Evolutionary conservation across 2,888 invertebrate genomes (phyloP), one percentile per base, ranked within the genome.

Genomic region (Sarcophaga subvicina): DNA sequence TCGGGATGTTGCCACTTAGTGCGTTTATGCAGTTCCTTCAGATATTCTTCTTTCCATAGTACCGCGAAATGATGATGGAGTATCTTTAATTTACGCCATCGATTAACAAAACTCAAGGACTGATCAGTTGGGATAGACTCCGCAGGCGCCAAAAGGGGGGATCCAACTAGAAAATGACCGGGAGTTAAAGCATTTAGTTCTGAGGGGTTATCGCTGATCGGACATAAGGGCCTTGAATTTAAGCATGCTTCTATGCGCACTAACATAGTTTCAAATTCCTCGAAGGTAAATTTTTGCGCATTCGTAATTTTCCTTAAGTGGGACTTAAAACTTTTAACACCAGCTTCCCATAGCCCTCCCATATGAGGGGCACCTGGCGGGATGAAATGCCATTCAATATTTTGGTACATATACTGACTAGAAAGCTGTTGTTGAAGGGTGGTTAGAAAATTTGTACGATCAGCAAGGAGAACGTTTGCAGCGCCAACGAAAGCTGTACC

Each of bases 221-320:
- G 59, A 60, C 77, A 59, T 11, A 77, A 20, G 14, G 60, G 77
- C n/a, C 77, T 66, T 2, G 77, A 77, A 14, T n/a, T n/a, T 5
- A 77, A 12, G 47, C 77, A 77, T 12, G 67, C 27, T n/a, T 77
- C 59, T 8, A 77, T 67, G n/a, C 66, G 17, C 8, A 67, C n/a
- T 3, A 77, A n/a, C 54, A 77, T 37, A 4, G 69, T 77, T 12
- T n/a, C 27, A n/a, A 77, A 77, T n/a, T 77, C 77, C 10, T 59
- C 69, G 25, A 60, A 77, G 6, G 69, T 77, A 17, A 67, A 60
- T 11, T 20, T 49, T n/a, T 67, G 49, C 4, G 4, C 17, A n/a
- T 49, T 64, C n/a, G 14, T 25, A 1, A 49, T 22, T n/a, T 4
- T 64, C 4, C 54, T n/a, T n/a, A n/a, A n/a, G n/a, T n/a, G n/a